A percentile compares a stretch with the other conserved stretches of the same genome.
Evolutionary conservation across 2,888 invertebrate species (phyloP).

Genomic region (Stictocephala bisonia): DNA sequence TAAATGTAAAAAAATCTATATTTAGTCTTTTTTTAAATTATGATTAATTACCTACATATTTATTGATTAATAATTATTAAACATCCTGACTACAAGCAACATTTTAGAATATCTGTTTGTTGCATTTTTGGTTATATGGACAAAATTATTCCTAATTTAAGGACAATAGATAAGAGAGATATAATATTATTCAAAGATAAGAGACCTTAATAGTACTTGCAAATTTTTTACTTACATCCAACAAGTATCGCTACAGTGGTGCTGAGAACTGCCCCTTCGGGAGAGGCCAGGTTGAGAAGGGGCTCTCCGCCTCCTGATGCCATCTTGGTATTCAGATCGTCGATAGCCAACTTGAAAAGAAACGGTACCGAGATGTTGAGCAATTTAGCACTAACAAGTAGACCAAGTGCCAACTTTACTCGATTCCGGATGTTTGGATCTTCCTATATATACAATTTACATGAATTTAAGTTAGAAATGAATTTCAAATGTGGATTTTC

Average conservation of each 20-base stretch:
- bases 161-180: too few species aligned
- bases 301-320: slow-evolving; percentile 68
- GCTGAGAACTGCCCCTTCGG: slow-evolving; percentile 84
- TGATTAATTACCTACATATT: too few species aligned
- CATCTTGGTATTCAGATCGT: slow-evolving; percentile 78
- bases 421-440: slow-evolving; percentile 79
- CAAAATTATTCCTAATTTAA: too few species aligned
- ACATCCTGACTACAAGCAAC: too few species aligned
- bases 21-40: too few species aligned
- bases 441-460: slow-evolving; percentile 72
- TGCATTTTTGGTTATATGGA: too few species aligned
- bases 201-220: too few species aligned
- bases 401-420: slow-evolving; percentile 84
- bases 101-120: too few species aligned
- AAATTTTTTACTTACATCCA: slow-evolving; percentile 90
- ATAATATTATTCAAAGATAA: too few species aligned
- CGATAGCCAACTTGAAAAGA: slow-evolving; percentile 93
- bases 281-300: slow-evolving; percentile 78
- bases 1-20: too few species aligned
- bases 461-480: too few species aligned
- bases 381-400: slow-evolving; percentile 85
- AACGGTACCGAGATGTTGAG: slow-evolving; percentile 95
- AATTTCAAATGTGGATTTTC: background rate
- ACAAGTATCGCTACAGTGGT: slow-evolving; percentile 83
- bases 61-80: too few species aligned